phyloP scores from a whole-genome alignment of 2,113 vertebrate genomes.

The Mustela lutreola region DNA sequence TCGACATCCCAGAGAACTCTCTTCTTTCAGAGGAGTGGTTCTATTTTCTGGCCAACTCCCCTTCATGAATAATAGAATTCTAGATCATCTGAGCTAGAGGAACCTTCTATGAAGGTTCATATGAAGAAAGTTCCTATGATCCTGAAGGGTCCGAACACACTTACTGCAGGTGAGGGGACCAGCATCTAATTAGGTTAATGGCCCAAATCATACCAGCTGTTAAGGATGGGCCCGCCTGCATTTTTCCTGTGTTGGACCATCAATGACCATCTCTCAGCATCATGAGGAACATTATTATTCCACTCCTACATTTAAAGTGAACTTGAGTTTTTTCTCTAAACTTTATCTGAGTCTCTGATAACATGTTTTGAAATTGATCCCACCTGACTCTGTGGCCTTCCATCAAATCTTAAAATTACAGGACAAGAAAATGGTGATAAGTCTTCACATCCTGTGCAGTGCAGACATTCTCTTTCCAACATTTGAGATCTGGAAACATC shows the following conservation, averaged over 20 bases:
- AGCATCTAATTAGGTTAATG: neutral
- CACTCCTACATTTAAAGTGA: neutral
- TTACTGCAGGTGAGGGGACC: neutral
- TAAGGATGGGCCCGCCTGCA: neutral
- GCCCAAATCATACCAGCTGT: neutral
- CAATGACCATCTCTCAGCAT: neutral
- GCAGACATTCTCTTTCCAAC: neutral
- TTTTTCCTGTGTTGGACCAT: neutral
- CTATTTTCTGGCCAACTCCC: neutral
- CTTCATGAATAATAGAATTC: neutral
- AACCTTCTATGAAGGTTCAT: too few relatives aligned
- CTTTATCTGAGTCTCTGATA: neutral
- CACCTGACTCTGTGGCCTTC: neutral
- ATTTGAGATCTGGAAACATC: neutral
- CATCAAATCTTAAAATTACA: neutral
- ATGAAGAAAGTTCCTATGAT: neutral
- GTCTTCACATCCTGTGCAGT: neutral
- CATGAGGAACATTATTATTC: neutral
- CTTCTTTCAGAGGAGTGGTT: neutral
- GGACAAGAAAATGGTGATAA: neutral
- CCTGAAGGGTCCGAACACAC: accelerated
- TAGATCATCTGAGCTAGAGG: neutral
- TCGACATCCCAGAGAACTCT: neutral
- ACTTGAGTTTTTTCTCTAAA: neutral
- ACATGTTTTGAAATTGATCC: neutral